Evolutionary conservation across 2,797 vertebrate genomes (phyloP), one percentile per base, ranked within the genome.

Genomic region (Thamnophis elegans): DNA sequence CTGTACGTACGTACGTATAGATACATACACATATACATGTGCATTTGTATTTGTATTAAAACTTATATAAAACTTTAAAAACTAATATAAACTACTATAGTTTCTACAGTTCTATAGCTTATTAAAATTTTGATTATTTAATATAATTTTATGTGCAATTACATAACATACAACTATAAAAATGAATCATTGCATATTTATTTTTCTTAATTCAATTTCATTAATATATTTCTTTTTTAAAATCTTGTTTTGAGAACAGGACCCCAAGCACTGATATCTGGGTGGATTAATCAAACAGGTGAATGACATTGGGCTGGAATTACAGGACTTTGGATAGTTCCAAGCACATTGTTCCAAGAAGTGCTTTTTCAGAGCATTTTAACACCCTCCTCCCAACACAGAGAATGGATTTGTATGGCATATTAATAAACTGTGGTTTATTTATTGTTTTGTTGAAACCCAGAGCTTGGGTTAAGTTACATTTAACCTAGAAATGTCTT

Each of bases 291-390:
- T 85, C 82, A 3, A 28, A 9, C 36, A 90, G 26, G 36, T 13
- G n/a, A 85, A 26, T 54, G 58, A 54, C 42, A 58, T n/a, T 28
- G 55, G 73, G 55, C 9, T 90, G 78, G 42, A 59, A 18, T 90
- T 85, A 90, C 90, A 90, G 90, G 36, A 85, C 55, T 73, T 85
- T 90, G 90, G 73, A 85, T 90, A 90, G 90, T 12, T 59, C 55
- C 55, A 60, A 51, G 10, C 16, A 90, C 26, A 85, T 58, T n/a
- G 59, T 10, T 59, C 3, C 32, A 58, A 59, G 20, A 59, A 42
- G 9, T 42, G 55, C 12, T 32, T n/a, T 25, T 59, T 87, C 1
- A 0, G 11, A 56, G 1, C 36, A 13, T 78, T 36, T 51, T 55
- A 36, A 73, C 59, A 26, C 6, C 54, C 14, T 8, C 36, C 25